Evolutionary conservation across 92 coral and sea anemone genomes (phyloP), one percentile per base, ranked within the genome.

Genomic region (Virgularia gustaviana): DNA sequence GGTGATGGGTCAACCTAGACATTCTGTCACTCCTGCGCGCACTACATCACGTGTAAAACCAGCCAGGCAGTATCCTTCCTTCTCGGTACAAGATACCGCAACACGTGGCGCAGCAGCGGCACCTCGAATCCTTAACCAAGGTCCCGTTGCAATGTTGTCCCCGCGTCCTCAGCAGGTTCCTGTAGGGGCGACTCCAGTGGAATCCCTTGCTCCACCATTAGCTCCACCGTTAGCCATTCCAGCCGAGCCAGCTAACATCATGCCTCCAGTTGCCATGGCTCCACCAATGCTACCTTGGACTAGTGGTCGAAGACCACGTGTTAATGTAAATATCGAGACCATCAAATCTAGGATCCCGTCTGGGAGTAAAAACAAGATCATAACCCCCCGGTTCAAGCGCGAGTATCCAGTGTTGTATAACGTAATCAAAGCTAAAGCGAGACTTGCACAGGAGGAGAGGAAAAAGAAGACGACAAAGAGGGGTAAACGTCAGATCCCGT

Each of bases 251-350:
- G 80, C 81, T 4, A 28, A 70, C 3, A 51, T n/a, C n/a, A n/a
- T n/a, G n/a, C 24, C 77, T 11, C 70, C 71, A 56, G 55, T 74
- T 18, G 24, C 68, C 36, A 34, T 55, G 36, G 3, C 62, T 60
- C 60, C 37, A 54, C 29, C 74, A 27, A 41, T 75, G 19, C 37
- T 32, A 28, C 74, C 82, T 37, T 77, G 56, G 75, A 65, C 65
- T 5, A 57, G 70, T 1, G 68, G 37, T 7, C 65, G 68, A 29
- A 38, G 63, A 4, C 95, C 97, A 8, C 86, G 60, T 52, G 96
- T 94, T 47, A 63, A 79, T 38, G 90, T 94, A 2, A 91, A 94
- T 25, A 90, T 94, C 28, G 95, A 94, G 31, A 80, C 99, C 5
- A 66, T 95, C 42, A 94, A 87, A 35, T 89, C 99, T 27, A 74